A percentile compares a stretch with the other conserved stretches of the same genome.
Conservation (phyloP, 2,888 invertebrate species). For the Cephus pygmeus region DNA sequence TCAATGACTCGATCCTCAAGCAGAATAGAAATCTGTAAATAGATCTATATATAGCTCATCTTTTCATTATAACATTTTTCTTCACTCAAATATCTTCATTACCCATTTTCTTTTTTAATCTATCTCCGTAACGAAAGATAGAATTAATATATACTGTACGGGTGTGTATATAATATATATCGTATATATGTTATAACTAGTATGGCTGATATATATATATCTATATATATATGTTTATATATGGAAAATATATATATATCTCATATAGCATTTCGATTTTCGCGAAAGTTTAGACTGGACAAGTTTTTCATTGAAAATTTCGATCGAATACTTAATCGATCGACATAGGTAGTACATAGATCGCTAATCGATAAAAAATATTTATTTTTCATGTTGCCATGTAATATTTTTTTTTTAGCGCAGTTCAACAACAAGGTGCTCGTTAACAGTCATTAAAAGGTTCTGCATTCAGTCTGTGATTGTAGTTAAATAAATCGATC, state of each 20-base stretch:
- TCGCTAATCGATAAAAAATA: neutral
- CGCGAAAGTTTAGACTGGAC: neutral
- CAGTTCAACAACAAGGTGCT: neutral
- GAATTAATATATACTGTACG: neutral
- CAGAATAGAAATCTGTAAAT: neutral
- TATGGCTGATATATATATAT: neutral
- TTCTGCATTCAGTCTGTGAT: neutral
- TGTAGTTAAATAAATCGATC: neutral
- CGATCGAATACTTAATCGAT: neutral
- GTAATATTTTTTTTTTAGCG: neutral
- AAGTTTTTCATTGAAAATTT: neutral
- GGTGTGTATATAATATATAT: neutral
- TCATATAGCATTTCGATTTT: neutral
- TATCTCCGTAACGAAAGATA: neutral
- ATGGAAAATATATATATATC: neutral
- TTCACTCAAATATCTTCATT: neutral
- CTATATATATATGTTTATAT: neutral
- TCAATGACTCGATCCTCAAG: neutral
- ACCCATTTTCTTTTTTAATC: neutral
- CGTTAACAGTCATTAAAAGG: neutral
- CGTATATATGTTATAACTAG: neutral
- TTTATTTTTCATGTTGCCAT: neutral
- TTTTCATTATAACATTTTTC: neutral
- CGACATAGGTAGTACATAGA: neutral
- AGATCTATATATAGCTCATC: neutral